Evolutionary conservation across 2,888 invertebrate genomes (phyloP).

Genomic region (Cryptus viduatorius): DNA sequence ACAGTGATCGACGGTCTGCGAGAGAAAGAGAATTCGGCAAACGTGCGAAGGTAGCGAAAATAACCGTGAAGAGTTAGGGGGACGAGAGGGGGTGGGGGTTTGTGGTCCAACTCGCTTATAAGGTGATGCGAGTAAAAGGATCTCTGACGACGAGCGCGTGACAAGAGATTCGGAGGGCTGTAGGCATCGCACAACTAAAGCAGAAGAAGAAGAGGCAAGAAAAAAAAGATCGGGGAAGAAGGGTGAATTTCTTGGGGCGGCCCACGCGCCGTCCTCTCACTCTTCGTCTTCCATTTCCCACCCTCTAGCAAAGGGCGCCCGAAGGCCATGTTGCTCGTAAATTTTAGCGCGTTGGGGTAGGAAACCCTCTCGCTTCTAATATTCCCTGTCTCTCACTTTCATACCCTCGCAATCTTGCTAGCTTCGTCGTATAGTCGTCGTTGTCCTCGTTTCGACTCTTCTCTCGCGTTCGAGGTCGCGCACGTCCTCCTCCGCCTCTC

Average conservation of each 20-base stretch:
- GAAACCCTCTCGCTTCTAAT: slow-evolving; percentile 65
- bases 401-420: not conserved
- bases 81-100: not conserved
- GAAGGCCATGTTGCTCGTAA: slow-evolving; percentile 80
- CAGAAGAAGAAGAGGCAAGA: slow-evolving; percentile 11
- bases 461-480: slow-evolving; percentile 48
- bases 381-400: not conserved
- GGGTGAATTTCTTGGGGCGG: slow-evolving; percentile 52
- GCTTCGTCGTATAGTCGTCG: not conserved
- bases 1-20: slow-evolving; percentile 31
- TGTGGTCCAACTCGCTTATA: slow-evolving; percentile 4
- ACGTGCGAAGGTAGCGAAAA: slow-evolving; percentile 18
- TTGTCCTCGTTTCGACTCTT: slow-evolving; percentile 41
- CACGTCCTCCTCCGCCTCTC: slow-evolving; percentile 1
- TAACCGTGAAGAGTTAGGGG: not conserved
- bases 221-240: slow-evolving; percentile 41
- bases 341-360: slow-evolving; percentile 76
- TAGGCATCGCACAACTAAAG: slow-evolving; percentile 9
- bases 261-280: slow-evolving; percentile 42
- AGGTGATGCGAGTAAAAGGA: slow-evolving; percentile 14
- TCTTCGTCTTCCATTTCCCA: slow-evolving; percentile 38
- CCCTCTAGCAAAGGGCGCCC: slow-evolving; percentile 64
- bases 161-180: slow-evolving; percentile 26
- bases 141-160: not conserved
- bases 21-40: not conserved